Percentiles rank a stretch among this genome's conserved stretches.
phyloP scores from a whole-genome alignment of 2,797 vertebrate genomes.

The Erpetoichthys calabaricus region DNA sequence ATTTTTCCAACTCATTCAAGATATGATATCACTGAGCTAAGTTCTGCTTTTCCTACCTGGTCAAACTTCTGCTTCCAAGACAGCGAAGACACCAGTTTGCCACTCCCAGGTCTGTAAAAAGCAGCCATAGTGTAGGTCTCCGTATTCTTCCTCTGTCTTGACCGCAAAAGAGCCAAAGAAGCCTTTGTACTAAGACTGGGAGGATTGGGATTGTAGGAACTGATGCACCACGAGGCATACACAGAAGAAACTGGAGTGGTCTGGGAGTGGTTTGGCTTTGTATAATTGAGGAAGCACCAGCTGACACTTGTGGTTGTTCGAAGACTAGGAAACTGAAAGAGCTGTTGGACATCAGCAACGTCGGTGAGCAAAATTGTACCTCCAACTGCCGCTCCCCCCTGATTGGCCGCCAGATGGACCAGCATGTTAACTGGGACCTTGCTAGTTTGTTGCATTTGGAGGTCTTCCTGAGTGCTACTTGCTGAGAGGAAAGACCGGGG shows the following conservation, averaged over 20 bases:
- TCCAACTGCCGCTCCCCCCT: slow-evolving; percentile 43
- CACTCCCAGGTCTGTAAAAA: slow-evolving; percentile 71
- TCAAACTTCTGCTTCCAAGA: slow-evolving; percentile 82
- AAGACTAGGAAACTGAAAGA: slow-evolving; percentile 83
- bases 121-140: slow-evolving; percentile 76
- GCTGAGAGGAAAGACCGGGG: slow-evolving; percentile 63
- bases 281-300: slow-evolving; percentile 97
- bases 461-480: slow-evolving; percentile 43
- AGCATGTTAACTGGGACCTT: slow-evolving; percentile 63
- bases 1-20: no score
- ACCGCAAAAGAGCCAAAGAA: slow-evolving; percentile 77
- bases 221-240: slow-evolving; percentile 87
- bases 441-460: slow-evolving; percentile 32
- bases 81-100: slow-evolving; percentile 85
- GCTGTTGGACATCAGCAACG: slow-evolving; percentile 66
- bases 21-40: no score
- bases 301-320: slow-evolving; percentile 82
- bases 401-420: slow-evolving; percentile 57
- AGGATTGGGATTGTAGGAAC: slow-evolving; percentile 89
- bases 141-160: slow-evolving; percentile 68
- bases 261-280: slow-evolving; percentile 74
- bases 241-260: slow-evolving; percentile 67
- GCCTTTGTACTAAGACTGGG: slow-evolving; percentile 86
- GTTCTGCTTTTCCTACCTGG: slow-evolving; percentile 57
- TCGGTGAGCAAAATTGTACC: slow-evolving; percentile 66